phyloP scores from a whole-genome alignment of 2,797 vertebrate genomes.

The Crenichthys baileyi region DNA sequence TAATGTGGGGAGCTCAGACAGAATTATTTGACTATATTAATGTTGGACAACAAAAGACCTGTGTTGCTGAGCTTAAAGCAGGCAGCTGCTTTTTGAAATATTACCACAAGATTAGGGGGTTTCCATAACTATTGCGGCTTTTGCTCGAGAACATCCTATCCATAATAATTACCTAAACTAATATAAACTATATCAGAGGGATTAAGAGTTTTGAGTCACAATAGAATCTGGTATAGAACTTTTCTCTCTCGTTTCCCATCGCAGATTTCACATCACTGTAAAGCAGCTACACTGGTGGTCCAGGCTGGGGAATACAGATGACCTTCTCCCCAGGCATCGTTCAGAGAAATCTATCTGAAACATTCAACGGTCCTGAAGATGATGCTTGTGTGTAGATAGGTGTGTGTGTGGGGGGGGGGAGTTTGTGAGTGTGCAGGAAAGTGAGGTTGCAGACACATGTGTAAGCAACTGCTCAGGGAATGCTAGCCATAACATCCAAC shows the following conservation, averaged over 20 bases:
- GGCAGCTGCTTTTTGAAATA: conserved; percentile 43
- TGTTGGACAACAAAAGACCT: conserved; percentile 40
- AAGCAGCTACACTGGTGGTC: conserved; percentile 47
- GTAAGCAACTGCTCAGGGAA: conserved; percentile 50
- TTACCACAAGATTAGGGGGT: conserved; percentile 41
- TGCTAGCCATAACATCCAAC: conserved; percentile 65
- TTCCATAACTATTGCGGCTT: conserved; percentile 42
- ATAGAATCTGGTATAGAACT: conserved; percentile 22
- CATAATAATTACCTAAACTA: conserved; percentile 42
- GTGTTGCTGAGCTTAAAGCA: conserved; percentile 20
- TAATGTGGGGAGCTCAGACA: conserved; percentile 26
- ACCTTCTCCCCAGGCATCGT: conserved; percentile 33
- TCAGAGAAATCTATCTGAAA: conserved; percentile 53
- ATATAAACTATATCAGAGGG: conserved; percentile 37
- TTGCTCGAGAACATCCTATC: conserved; percentile 33
- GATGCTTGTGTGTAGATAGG: conserved; percentile 16
- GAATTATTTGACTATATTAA: conserved; percentile 35
- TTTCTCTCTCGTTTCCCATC: conserved; percentile 22
- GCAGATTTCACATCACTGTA: conserved; percentile 36
- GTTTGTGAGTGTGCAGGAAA: conserved; percentile 35
- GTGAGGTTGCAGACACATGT: conserved; percentile 48
- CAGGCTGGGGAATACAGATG: conserved; percentile 35
- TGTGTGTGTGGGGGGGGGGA: not conserved
- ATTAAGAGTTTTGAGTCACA: conserved; percentile 28
- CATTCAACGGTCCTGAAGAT: conserved; percentile 51